A percentile compares a stretch with the other conserved stretches of the same genome.
Conservation (phyloP, 2,888 invertebrate genomes). For the Andrena haemorrhoa region DNA sequence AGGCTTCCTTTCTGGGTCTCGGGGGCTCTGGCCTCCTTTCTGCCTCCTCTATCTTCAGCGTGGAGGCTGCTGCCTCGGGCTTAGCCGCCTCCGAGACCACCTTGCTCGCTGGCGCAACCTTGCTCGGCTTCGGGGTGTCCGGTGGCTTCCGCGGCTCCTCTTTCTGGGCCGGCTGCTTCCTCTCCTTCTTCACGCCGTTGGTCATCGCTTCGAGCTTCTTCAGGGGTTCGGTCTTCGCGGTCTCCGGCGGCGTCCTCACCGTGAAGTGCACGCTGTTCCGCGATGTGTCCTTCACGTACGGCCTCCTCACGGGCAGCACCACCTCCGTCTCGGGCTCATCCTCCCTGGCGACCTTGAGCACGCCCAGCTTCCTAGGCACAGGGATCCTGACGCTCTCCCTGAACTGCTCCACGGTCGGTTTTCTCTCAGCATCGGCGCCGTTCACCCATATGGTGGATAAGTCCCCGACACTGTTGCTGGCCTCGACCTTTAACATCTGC, state of each 20-base stretch:
- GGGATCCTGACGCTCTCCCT: conserved; percentile 80
- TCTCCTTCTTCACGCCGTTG: neutral
- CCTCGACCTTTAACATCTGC: conserved; percentile 79
- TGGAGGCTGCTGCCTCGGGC: neutral
- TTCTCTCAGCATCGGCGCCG: conserved; percentile 40
- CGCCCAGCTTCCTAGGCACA: conserved; percentile 67
- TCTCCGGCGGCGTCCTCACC: conserved; percentile 70
- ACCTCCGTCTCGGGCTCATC: conserved; percentile 75
- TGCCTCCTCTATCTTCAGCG: conserved; percentile 2
- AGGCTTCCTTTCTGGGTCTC: neutral
- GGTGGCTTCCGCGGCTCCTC: neutral
- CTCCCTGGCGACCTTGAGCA: neutral
- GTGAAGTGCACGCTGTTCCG: conserved; percentile 81
- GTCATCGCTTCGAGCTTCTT: neutral
- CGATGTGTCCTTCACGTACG: conserved; percentile 80
- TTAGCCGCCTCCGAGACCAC: neutral
- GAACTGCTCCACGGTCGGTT: conserved; percentile 73
- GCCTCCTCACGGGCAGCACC: conserved; percentile 78
- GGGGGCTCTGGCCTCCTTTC: conserved; percentile 9
- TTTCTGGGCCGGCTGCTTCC: neutral
- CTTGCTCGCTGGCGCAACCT: neutral
- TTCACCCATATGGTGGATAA: conserved; percentile 79
- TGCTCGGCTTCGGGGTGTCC: neutral
- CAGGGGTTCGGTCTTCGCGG: conserved; percentile 20
- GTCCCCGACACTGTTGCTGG: conserved; percentile 81